phyloP scores from a whole-genome alignment of 2,797 vertebrate species.

The Sebastes reedi region DNA sequence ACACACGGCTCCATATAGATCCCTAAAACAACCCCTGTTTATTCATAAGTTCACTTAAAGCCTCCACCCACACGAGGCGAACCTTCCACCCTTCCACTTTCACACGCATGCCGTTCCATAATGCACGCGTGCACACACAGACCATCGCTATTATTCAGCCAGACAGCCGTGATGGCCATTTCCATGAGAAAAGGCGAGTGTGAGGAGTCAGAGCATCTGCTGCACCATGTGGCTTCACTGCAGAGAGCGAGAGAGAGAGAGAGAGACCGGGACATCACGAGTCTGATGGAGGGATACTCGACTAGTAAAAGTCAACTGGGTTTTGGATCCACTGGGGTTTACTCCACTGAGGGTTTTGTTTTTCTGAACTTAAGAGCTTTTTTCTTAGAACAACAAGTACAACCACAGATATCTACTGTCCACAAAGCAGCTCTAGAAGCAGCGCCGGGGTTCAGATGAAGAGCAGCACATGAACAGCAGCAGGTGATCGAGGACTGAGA shows the following conservation, averaged over 20 bases:
- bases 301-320: neutral
- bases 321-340: constrained; percentile 4
- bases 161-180: constrained; percentile 69
- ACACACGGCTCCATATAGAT: neutral
- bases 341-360: neutral
- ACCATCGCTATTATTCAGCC: constrained; percentile 64
- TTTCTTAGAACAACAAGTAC: neutral
- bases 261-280: neutral
- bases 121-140: constrained; percentile 37
- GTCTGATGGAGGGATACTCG: neutral
- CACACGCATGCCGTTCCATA: constrained; percentile 19
- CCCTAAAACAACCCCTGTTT: constrained; percentile 22
- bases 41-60: constrained; percentile 18
- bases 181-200: constrained; percentile 80
- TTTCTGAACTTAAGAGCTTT: neutral
- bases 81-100: neutral
- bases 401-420: neutral
- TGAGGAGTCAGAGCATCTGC: constrained; percentile 79
- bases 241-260: neutral
- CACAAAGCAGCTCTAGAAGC: neutral
- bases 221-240: constrained; percentile 57
- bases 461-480: constrained; percentile 20
- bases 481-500: constrained; percentile 51
- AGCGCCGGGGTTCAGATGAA: neutral
- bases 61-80: neutral